Percentiles rank a stretch among this genome's conserved stretches.
These are phyloP conservation scores for Australoheros scitulus DNA, from an alignment of 2,113 vertebrate genomes.

Conservation along the genomic window DNA sequence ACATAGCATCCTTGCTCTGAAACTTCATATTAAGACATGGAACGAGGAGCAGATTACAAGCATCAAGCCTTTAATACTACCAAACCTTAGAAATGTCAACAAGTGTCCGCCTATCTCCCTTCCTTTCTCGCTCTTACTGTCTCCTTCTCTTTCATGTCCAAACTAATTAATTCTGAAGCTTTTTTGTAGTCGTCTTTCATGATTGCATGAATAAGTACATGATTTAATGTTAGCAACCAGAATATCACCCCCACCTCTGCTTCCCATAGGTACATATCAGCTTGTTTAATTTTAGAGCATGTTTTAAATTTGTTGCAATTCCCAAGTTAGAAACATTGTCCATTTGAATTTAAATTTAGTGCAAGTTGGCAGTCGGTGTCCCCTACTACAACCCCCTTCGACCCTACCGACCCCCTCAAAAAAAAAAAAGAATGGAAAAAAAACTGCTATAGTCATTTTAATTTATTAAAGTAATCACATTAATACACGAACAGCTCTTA, in stretches of 20 bases:
- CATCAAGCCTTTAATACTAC: constrained; percentile 53
- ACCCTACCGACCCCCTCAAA: neutral
- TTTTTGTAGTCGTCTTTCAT: constrained; percentile 42
- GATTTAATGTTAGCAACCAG: constrained; percentile 24
- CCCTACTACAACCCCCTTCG: too few relatives aligned
- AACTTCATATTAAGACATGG: constrained; percentile 35
- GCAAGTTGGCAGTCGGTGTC: neutral
- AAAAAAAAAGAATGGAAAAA: neutral
- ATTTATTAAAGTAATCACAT: constrained; percentile 4
- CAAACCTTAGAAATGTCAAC: constrained; percentile 65
- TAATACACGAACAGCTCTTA: neutral
- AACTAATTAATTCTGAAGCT: constrained; percentile 54
- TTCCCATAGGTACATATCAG: constrained; percentile 41
- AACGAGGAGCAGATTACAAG: constrained; percentile 45
- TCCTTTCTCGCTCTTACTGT: constrained; percentile 20
- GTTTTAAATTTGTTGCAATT: constrained; percentile 21
- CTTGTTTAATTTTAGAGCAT: constrained; percentile 35
- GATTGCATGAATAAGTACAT: constrained; percentile 48
- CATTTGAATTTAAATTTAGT: neutral
- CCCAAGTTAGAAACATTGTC: neutral
- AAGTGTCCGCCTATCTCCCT: constrained; percentile 53
- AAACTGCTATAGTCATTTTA: neutral
- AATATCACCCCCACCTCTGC: neutral
- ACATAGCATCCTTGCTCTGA: constrained; percentile 20
- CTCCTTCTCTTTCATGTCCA: constrained; percentile 47